These are phyloP conservation scores for Helarctos malayanus DNA, from an alignment of 2,797 vertebrate genomes.

Conservation along the genomic window DNA sequence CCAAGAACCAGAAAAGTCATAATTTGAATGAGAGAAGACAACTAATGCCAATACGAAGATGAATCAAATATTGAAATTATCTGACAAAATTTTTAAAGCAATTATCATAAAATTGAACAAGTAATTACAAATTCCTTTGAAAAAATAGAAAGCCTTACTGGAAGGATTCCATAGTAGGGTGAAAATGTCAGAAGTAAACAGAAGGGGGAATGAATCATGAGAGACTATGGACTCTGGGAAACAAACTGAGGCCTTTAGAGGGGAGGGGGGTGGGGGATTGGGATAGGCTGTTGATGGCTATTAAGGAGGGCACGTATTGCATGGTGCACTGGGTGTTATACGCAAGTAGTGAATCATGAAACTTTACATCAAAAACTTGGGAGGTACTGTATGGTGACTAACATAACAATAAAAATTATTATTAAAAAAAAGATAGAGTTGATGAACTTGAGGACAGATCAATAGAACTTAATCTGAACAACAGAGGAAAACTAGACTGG, in stretches of 20 bases:
- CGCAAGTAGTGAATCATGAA: too few relatives aligned
- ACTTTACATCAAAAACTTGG: too few relatives aligned
- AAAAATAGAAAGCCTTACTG: not conserved
- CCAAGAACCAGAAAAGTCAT: conserved; percentile 36
- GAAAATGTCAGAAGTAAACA: not conserved
- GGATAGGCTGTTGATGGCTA: too few relatives aligned
- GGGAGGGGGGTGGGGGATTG: too few relatives aligned
- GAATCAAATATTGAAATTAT: conserved; percentile 5
- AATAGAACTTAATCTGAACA: not conserved
- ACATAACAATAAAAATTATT: too few relatives aligned
- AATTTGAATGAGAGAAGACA: not conserved
- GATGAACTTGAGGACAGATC: not conserved
- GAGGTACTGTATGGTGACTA: too few relatives aligned
- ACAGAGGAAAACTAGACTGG: not conserved
- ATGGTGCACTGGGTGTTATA: too few relatives aligned
- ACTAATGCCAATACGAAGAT: not conserved
- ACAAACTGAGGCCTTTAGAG: too few relatives aligned
- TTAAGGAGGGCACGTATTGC: too few relatives aligned
- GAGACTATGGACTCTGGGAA: too few relatives aligned
- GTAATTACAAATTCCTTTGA: not conserved
- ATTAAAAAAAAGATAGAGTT: not conserved
- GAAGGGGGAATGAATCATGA: too few relatives aligned
- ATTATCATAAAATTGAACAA: conserved; percentile 7
- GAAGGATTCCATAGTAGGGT: not conserved
- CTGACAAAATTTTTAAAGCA: conserved; percentile 5